Conservation (phyloP, 2,797 vertebrate species). For the Smutsia temminckii region DNA sequence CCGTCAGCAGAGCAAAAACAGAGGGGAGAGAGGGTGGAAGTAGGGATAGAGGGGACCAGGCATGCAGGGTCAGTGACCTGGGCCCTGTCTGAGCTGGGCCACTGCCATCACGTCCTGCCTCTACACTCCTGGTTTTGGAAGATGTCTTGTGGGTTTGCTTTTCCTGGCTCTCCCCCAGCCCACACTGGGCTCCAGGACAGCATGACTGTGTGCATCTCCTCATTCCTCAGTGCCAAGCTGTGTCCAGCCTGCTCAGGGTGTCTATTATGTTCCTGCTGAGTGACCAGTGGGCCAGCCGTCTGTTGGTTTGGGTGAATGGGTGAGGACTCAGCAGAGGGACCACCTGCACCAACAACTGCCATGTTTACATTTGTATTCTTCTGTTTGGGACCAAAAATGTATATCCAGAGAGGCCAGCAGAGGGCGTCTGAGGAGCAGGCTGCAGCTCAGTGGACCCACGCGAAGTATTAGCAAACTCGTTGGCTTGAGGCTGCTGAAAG, state of each 20-base stretch:
- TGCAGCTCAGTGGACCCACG: fast-evolving
- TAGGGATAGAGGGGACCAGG: fast-evolving
- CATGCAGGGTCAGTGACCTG: fast-evolving
- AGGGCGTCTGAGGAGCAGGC: constrained; percentile 67
- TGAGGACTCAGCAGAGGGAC: background rate
- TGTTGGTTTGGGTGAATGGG: background rate
- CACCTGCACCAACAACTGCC: fast-evolving
- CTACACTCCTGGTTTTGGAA: fast-evolving
- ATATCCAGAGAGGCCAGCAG: constrained; percentile 68
- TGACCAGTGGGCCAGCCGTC: fast-evolving
- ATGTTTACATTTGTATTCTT: fast-evolving
- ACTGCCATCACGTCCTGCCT: fast-evolving
- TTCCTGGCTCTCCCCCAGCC: fast-evolving
- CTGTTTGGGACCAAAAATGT: background rate
- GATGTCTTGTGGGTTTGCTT: fast-evolving
- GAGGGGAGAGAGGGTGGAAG: fast-evolving
- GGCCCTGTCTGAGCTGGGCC: fast-evolving
- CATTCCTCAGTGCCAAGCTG: fast-evolving
- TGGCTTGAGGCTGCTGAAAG: background rate
- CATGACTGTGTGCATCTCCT: fast-evolving
- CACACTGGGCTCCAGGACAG: fast-evolving
- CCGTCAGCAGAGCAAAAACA: fast-evolving
- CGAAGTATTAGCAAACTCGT: fast-evolving
- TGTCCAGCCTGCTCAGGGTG: fast-evolving
- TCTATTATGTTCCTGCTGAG: fast-evolving